Conservation (phyloP, 2,113 vertebrate species). For the Rallus limicola region DNA sequence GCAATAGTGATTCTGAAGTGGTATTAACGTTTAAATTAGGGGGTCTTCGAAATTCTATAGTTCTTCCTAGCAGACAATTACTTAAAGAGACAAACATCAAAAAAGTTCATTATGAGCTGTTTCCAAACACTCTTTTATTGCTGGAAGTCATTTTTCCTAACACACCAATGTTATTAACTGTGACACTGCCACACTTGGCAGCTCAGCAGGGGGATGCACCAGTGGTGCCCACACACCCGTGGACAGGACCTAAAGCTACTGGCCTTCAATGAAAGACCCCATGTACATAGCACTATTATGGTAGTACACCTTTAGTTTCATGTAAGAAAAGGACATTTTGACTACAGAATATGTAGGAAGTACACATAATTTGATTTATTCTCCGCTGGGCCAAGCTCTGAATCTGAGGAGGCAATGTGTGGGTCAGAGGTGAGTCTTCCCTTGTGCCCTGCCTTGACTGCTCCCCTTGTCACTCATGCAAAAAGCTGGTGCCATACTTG, state of each 20-base stretch:
- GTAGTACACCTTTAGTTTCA: background rate
- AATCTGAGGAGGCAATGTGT: background rate
- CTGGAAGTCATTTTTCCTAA: background rate
- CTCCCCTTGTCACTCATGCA: background rate
- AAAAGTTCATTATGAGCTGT: background rate
- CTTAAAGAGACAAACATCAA: background rate
- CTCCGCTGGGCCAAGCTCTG: background rate
- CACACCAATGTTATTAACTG: too few relatives aligned
- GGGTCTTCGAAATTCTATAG: background rate
- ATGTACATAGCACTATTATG: background rate
- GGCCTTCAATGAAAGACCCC: background rate
- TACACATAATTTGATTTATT: background rate
- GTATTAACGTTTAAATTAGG: background rate
- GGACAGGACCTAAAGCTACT: fast-evolving
- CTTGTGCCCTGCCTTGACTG: background rate
- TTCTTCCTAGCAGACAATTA: background rate
- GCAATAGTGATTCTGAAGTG: background rate
- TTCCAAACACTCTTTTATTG: background rate
- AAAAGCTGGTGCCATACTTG: background rate
- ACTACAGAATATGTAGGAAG: background rate
- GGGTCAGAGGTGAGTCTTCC: background rate
- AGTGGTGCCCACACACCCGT: background rate
- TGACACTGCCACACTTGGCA: background rate
- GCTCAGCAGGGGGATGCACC: fast-evolving
- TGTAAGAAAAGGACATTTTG: background rate